Evolutionary conservation across 2,797 vertebrate genomes (phyloP).

Genomic region (Tokudaia tokunoshimensis): DNA sequence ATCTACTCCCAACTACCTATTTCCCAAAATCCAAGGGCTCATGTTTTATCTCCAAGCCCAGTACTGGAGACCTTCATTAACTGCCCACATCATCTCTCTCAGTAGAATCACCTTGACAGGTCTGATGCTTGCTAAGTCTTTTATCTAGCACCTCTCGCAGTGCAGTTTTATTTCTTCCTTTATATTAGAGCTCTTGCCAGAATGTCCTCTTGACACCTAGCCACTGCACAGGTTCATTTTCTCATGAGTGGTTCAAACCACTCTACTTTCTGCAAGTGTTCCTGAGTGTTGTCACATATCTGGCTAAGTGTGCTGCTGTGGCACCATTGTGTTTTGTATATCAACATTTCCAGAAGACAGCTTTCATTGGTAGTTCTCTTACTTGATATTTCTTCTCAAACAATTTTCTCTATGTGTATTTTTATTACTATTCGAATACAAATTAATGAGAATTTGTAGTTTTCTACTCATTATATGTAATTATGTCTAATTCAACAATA

Average conservation of each 20-base stretch:
- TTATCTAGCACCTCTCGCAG: background rate
- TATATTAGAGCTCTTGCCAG: background rate
- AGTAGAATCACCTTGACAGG: background rate
- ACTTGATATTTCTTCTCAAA: background rate
- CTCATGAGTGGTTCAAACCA: background rate
- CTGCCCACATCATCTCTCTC: background rate
- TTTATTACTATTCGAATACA: slow-evolving; percentile 21
- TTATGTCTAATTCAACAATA: background rate
- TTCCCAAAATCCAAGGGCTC: background rate
- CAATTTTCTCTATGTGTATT: background rate
- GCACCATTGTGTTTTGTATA: background rate
- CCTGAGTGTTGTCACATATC: background rate
- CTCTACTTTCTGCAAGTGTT: background rate
- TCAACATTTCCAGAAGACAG: background rate
- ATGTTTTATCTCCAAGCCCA: background rate
- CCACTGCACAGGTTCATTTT: background rate
- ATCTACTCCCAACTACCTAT: background rate
- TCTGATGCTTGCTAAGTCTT: background rate
- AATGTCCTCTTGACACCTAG: background rate
- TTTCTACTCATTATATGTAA: background rate
- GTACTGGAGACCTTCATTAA: background rate
- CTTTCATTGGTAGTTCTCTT: background rate
- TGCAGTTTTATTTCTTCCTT: background rate
- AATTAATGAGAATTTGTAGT: background rate
- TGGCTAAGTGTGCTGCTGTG: background rate